Conservation (phyloP, 2,888 invertebrate species). For the Meiosimyza decipiens region DNA sequence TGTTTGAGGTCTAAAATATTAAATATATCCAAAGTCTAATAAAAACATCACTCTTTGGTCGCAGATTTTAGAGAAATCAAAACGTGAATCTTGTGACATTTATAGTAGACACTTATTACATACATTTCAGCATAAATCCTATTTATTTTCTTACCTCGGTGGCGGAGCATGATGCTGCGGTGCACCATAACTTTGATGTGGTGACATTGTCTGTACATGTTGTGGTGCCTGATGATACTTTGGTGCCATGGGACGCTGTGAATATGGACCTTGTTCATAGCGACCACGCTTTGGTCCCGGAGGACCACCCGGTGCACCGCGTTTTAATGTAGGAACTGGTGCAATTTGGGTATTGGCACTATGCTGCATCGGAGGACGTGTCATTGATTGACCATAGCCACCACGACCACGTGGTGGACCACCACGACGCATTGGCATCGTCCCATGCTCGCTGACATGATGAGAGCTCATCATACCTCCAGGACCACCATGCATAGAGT, state of each 20-base stretch:
- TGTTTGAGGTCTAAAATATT: no score
- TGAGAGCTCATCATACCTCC: constrained; percentile 48
- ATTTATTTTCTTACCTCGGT: constrained; percentile 38
- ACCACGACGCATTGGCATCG: constrained; percentile 59
- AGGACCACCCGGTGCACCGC: constrained; percentile 59
- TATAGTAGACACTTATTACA: constrained; percentile 20
- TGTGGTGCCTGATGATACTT: constrained; percentile 64
- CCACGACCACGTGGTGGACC: constrained; percentile 64
- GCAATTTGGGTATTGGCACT: constrained; percentile 65
- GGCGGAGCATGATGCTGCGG: constrained; percentile 54
- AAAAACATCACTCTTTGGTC: not conserved
- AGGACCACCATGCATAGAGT: constrained; percentile 52
- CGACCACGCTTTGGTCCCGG: constrained; percentile 66
- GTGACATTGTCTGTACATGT: constrained; percentile 52
- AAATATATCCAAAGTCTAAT: no score
- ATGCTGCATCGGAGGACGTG: constrained; percentile 63
- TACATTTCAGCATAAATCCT: constrained; percentile 52
- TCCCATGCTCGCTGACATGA: constrained; percentile 51
- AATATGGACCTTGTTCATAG: constrained; percentile 64
- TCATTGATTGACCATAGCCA: constrained; percentile 61
- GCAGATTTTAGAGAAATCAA: not conserved
- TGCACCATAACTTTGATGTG: constrained; percentile 57
- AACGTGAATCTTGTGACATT: not conserved
- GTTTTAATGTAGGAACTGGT: constrained; percentile 64
- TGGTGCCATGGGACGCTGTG: constrained; percentile 63